Evolutionary conservation across 64 coral and sea anemone species (phyloP), one percentile per base, ranked within the genome.

Genomic region (Exaiptasia diaphana): DNA sequence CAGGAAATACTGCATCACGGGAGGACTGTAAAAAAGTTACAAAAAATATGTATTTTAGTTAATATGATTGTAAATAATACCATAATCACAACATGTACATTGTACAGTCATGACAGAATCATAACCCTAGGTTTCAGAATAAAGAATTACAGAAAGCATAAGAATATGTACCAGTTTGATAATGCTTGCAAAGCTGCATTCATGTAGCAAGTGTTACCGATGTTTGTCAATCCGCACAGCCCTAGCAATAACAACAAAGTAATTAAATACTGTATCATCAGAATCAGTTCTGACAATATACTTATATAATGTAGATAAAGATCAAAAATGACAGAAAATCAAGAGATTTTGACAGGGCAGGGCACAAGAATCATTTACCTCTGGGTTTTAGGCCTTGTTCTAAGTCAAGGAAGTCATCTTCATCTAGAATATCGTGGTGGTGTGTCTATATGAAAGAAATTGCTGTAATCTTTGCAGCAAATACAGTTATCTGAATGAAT

Each of bases 181-280:
- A 97, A 41, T 61, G 94, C 89, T 46, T 97, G 94, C 15, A 97
- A 75, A 4, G 94, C 94, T 4, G 94, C 89, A 97, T 97, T 97
- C 94, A 99, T 92, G 33, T 92, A 99, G 53, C 95, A 99, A 10
- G 95, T 99, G 48, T 99, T 99, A 32, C 95, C 95, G 77, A 99
- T 92, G 50, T 99, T 99, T 64, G 62, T 85, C 32, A 99, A 59
- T 0, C 95, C 95, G 89, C 89, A 92, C 14, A 99, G 74, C 14
- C 95, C 95, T 99, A 45, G 50, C 73, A 49, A 38, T 64, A 74
- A 33, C 9, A 75, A 22, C 24, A 69, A 65, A 15, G 26, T 29
- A 34, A 65, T 37, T 2, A 0, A 46, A 46, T 15, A 46, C 43
- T 8, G 43, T 15, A 46, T 46, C 43, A 46, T 8, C 43, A 7